Percentiles rank a stretch among this genome's conserved stretches.
Conservation (phyloP, 2,113 vertebrate species). For the Desmodus rotundus region DNA sequence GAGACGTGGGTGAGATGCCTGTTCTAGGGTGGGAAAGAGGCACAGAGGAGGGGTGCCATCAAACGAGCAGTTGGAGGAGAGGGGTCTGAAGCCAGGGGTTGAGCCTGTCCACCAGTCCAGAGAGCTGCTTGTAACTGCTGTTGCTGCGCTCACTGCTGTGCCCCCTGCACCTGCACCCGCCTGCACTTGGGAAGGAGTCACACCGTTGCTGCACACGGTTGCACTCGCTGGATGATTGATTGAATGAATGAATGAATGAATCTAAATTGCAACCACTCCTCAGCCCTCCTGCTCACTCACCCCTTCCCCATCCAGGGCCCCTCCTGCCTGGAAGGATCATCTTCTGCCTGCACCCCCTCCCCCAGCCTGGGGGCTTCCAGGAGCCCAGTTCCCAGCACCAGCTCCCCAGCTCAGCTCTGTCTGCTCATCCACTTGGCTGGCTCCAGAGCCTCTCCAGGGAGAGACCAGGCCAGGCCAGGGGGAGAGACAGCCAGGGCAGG, state of each 20-base stretch:
- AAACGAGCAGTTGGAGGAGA: not conserved
- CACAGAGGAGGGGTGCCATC: not conserved
- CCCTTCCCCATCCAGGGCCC: not conserved
- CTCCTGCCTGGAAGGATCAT: not conserved
- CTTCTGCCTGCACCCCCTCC: not conserved
- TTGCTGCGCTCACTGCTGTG: fast-evolving
- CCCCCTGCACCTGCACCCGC: not conserved
- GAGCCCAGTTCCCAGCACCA: not conserved
- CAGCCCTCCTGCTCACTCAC: not conserved
- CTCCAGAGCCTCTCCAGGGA: not conserved
- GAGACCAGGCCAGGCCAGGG: not conserved
- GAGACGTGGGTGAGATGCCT: fast-evolving
- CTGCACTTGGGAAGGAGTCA: not conserved
- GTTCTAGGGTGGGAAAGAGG: too few species aligned
- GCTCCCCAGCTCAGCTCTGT: not conserved
- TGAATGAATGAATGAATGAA: not conserved
- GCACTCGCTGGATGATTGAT: not conserved
- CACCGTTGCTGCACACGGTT: fast-evolving
- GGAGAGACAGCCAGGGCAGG: not conserved
- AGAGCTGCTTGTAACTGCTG: fast-evolving
- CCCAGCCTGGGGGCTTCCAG: not conserved
- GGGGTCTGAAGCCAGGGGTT: not conserved
- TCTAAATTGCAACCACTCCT: not conserved
- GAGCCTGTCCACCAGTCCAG: not conserved
- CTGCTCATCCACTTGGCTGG: not conserved